Percentiles rank a stretch among this genome's conserved stretches.
Evolutionary conservation across 2,888 invertebrate genomes (phyloP).

Genomic region (Lingula anatina): DNA sequence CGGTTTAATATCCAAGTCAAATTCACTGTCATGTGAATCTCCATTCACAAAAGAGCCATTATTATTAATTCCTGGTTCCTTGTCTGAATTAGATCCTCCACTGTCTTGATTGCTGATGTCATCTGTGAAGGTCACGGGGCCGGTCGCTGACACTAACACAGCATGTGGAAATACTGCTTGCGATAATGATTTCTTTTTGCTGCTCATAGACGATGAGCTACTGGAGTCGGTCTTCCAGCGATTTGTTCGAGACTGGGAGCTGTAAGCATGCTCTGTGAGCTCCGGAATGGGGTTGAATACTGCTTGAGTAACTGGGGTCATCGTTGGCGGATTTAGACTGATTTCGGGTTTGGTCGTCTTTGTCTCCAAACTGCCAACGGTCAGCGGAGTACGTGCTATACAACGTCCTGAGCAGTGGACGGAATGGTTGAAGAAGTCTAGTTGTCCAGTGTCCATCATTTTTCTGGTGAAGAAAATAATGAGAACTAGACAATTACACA

Average conservation of each 20-base stretch:
- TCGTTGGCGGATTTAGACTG: background rate
- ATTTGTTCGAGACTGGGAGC: background rate
- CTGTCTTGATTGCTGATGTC: background rate
- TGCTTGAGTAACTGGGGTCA: background rate
- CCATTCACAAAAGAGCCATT: conserved; percentile 1
- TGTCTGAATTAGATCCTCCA: conserved; percentile 3
- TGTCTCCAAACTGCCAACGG: background rate
- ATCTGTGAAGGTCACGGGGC: background rate
- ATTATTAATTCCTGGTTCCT: background rate
- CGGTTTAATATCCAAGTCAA: conserved; percentile 23
- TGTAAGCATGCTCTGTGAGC: background rate
- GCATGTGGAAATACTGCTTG: background rate
- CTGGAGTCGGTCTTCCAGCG: background rate
- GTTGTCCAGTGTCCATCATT: conserved; percentile 48
- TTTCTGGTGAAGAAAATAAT: conserved; percentile 31
- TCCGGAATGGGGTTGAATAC: background rate
- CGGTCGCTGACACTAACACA: background rate
- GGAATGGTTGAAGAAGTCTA: conserved; percentile 52
- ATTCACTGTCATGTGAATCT: too few relatives aligned
- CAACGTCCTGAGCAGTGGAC: conserved; percentile 52
- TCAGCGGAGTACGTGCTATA: conserved; percentile 39
- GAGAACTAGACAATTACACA: background rate
- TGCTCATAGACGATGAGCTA: background rate
- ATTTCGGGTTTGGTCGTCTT: background rate
- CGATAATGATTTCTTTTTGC: too few relatives aligned